Conservation (phyloP, 2,797 vertebrate genomes). For the Euthynnus affinis region DNA sequence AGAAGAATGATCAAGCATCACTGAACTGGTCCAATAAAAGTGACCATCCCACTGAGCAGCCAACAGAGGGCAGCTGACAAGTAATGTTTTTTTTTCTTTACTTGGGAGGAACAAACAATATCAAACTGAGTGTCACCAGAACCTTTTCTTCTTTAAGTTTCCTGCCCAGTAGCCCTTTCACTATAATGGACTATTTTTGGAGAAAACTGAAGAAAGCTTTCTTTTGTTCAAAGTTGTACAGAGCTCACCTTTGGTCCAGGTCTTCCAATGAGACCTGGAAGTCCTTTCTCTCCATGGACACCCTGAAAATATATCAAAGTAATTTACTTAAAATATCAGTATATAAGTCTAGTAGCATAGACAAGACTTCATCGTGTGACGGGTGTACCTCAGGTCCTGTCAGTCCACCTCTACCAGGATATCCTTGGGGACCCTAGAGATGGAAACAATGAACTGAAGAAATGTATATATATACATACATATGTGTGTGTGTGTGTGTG, state of each 20-base stretch:
- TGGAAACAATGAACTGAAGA: neutral
- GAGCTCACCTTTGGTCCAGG: constrained; percentile 68
- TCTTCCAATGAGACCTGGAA: constrained; percentile 68
- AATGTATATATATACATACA: neutral
- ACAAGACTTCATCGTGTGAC: neutral
- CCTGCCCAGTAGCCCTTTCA: too few relatives aligned
- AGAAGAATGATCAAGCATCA: neutral
- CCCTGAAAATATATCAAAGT: constrained; percentile 59
- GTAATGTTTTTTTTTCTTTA: neutral
- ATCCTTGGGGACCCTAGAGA: constrained; percentile 67
- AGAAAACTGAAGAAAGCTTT: neutral
- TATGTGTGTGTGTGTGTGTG: too few relatives aligned
- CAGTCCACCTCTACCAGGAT: constrained; percentile 55
- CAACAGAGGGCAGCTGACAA: constrained; percentile 39
- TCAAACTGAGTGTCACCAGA: neutral
- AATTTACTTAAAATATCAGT: neutral
- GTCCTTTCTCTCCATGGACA: constrained; percentile 50
- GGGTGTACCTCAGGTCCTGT: constrained; percentile 61
- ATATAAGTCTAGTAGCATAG: neutral
- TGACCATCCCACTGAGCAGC: neutral
- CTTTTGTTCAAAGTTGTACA: neutral
- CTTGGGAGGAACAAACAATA: neutral
- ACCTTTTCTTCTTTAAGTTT: too few relatives aligned
- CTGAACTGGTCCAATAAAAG: neutral
- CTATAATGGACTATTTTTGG: neutral